Evolutionary conservation across 2,888 invertebrate species (phyloP).

Genomic region (Minunthozetes semirufus): DNA sequence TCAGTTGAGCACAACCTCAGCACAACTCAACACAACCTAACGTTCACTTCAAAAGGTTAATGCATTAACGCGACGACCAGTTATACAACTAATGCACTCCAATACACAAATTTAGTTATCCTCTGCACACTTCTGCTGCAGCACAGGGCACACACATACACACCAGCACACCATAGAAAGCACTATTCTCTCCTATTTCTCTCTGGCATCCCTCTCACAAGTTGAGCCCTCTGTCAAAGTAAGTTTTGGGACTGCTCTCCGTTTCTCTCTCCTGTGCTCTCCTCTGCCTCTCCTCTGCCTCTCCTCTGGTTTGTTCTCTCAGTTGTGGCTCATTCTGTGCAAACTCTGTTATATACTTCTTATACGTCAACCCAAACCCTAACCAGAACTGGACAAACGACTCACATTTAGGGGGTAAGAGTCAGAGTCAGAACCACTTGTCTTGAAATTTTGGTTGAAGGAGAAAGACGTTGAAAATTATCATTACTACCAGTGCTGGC

Average conservation of each 20-base stretch:
- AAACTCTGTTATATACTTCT: not conserved
- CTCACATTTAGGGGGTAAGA: conserved; percentile 11
- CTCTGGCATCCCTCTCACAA: not conserved
- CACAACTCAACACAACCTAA: conserved; percentile 6
- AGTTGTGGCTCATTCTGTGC: not conserved
- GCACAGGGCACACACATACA: not conserved
- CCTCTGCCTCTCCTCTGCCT: not conserved
- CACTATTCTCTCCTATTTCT: not conserved
- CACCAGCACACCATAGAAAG: not conserved
- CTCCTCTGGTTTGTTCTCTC: not conserved
- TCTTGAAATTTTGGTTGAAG: conserved; percentile 21
- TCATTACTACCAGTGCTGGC: not conserved
- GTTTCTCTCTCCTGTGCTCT: not conserved
- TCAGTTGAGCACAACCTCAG: not conserved
- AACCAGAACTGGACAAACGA: conserved; percentile 30
- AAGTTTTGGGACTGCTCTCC: too few species aligned
- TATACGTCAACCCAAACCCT: conserved; percentile 25
- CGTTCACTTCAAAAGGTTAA: conserved; percentile 4
- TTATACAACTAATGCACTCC: conserved; percentile 15
- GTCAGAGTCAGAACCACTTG: conserved; percentile 13
- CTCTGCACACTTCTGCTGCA: conserved; percentile 9
- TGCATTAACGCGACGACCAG: conserved; percentile 17
- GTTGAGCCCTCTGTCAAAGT: too few species aligned
- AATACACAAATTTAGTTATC: conserved; percentile 25
- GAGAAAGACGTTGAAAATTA: conserved; percentile 28